These are phyloP conservation scores for Hypselothyrea guttata DNA, from an alignment of 2,888 invertebrate species.

Conservation along the genomic window DNA sequence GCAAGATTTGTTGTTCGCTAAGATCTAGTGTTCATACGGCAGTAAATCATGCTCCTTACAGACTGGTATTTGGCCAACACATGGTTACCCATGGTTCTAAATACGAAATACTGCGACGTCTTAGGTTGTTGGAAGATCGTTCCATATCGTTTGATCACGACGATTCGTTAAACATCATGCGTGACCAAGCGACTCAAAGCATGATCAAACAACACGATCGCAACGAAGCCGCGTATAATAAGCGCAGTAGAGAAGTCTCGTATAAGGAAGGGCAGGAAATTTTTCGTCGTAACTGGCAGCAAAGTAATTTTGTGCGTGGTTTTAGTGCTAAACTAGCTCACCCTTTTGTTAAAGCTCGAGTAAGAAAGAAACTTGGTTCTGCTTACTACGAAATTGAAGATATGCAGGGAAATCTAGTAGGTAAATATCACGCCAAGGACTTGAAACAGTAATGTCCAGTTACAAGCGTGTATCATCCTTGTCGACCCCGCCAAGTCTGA, in stretches of 20 bases:
- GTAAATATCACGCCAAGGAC: neutral
- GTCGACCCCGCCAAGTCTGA: neutral
- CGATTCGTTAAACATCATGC: neutral
- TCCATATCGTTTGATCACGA: neutral
- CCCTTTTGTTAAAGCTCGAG: neutral
- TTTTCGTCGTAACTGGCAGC: neutral
- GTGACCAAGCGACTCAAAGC: neutral
- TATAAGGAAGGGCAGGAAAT: neutral
- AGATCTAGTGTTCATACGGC: no score
- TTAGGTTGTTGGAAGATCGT: neutral
- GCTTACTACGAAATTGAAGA: neutral
- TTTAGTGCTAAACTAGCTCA: neutral
- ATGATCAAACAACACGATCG: neutral
- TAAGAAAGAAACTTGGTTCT: neutral
- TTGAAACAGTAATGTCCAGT: neutral
- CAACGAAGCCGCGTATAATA: neutral
- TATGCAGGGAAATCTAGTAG: neutral
- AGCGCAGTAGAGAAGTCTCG: neutral
- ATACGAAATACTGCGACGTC: neutral
- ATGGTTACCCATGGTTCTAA: neutral
- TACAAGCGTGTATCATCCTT: conserved; percentile 1
- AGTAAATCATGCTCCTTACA: neutral
- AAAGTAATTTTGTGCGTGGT: neutral
- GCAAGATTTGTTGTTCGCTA: no score
- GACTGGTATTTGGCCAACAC: conserved; percentile 1